A percentile compares a stretch with the other conserved stretches of the same genome.
Conservation (phyloP, 2,888 invertebrate genomes). For the Hydrotaea diabolus region DNA sequence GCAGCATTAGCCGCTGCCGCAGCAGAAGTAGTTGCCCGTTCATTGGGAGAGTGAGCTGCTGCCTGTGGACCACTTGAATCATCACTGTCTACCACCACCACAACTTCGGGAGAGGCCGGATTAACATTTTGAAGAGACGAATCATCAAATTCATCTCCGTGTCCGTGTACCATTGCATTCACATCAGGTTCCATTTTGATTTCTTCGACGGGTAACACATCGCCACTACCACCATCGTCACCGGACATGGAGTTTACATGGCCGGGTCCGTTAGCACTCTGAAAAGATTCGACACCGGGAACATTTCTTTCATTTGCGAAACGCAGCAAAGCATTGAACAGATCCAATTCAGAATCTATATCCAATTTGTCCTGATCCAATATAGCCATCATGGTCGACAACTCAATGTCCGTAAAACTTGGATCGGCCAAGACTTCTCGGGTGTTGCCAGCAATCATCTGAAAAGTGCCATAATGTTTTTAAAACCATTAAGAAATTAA, state of each 20-base stretch:
- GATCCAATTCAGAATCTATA: slow-evolving; percentile 88
- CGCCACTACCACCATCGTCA: slow-evolving; percentile 66
- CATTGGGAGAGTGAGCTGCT: slow-evolving; percentile 25
- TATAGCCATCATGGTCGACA: slow-evolving; percentile 87
- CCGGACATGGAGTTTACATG: neutral
- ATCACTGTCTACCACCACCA: slow-evolving; percentile 77
- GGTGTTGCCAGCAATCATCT: slow-evolving; percentile 90
- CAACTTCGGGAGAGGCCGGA: slow-evolving; percentile 71
- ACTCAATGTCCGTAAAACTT: slow-evolving; percentile 89
- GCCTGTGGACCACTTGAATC: slow-evolving; percentile 67
- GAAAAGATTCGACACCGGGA: slow-evolving; percentile 67
- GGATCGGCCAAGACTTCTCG: slow-evolving; percentile 88
- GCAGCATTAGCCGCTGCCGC: slow-evolving; percentile 51
- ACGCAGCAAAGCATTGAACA: slow-evolving; percentile 88
- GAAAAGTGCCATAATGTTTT: slow-evolving; percentile 73
- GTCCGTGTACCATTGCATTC: slow-evolving; percentile 75
- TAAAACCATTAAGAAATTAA: no score
- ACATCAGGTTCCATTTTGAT: slow-evolving; percentile 79
- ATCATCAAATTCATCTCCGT: slow-evolving; percentile 66
- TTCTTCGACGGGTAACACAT: slow-evolving; percentile 73
- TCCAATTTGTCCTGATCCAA: slow-evolving; percentile 88
- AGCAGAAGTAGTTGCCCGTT: slow-evolving; percentile 45
- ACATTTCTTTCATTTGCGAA: slow-evolving; percentile 84
- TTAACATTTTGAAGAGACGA: slow-evolving; percentile 33
- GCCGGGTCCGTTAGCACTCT: neutral